phyloP scores from a whole-genome alignment of 2,113 vertebrate species.

The Brevimyrus niger region DNA sequence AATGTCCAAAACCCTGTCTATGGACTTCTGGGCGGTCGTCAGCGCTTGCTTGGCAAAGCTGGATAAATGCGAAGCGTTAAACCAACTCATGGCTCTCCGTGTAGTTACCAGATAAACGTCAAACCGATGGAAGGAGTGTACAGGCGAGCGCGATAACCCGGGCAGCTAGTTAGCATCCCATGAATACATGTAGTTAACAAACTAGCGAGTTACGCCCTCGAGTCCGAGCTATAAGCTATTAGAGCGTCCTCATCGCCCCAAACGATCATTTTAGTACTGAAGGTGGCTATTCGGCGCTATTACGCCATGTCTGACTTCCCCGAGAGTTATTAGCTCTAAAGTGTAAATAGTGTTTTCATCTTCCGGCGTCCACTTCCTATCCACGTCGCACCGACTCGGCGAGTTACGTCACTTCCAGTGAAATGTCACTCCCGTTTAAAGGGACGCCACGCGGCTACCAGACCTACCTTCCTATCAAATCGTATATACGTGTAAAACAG shows the following conservation, averaged over 20 bases:
- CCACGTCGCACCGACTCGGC: constrained; percentile 57
- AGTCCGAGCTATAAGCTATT: background rate
- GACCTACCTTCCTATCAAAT: background rate
- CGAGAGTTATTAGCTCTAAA: background rate
- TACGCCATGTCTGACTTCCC: background rate
- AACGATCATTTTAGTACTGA: background rate
- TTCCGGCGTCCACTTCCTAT: constrained; percentile 49
- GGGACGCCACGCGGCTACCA: background rate
- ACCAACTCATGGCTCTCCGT: constrained; percentile 79
- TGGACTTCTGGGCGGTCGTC: constrained; percentile 93
- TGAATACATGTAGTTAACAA: background rate
- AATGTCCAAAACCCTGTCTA: constrained; percentile 93
- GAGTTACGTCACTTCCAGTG: constrained; percentile 24
- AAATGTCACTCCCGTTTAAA: background rate
- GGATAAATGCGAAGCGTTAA: constrained; percentile 93
- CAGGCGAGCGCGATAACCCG: background rate
- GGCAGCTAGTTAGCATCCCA: constrained; percentile 28
- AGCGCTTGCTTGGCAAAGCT: constrained; percentile 97
- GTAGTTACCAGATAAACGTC: background rate
- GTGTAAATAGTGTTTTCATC: constrained; percentile 52
- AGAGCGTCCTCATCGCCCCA: background rate
- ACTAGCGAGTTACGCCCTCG: background rate
- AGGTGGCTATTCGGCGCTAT: background rate
- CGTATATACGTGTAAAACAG: background rate
- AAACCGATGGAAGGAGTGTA: background rate